phyloP scores from a whole-genome alignment of 37 sponge, comb jelly and placozoan genomes.

The Chondrilla cf. caribensis region DNA sequence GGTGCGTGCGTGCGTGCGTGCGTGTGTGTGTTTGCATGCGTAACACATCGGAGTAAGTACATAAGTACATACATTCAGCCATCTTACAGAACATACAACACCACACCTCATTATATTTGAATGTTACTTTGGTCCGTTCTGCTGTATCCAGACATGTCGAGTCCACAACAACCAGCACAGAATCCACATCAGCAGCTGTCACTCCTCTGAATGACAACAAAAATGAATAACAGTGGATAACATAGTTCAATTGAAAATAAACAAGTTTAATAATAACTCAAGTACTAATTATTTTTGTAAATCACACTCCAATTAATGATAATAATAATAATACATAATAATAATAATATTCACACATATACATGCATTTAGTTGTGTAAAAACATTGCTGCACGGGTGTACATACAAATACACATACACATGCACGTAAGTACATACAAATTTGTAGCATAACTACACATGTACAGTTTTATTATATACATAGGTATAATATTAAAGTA shows the following conservation, averaged over 20 bases:
- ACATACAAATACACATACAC: background rate
- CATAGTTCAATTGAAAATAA: background rate
- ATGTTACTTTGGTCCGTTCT: background rate
- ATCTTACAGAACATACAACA: background rate
- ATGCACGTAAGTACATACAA: background rate
- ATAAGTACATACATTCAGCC: background rate
- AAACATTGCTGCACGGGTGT: background rate
- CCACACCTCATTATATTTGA: background rate
- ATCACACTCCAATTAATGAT: too few relatives aligned
- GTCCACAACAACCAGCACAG: background rate
- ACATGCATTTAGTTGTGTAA: background rate
- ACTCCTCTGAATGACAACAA: background rate
- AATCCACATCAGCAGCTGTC: background rate
- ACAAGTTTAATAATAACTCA: too few relatives aligned
- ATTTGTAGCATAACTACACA: background rate
- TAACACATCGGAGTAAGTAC: background rate
- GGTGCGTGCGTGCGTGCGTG: too few relatives aligned
- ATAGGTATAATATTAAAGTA: too few relatives aligned
- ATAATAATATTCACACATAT: too few relatives aligned
- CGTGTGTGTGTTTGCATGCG: too few relatives aligned
- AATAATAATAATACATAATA: too few relatives aligned
- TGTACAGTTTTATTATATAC: too few relatives aligned
- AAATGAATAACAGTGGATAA: background rate
- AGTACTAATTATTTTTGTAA: too few relatives aligned
- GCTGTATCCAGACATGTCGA: background rate